Evolutionary conservation across 1,140 invertebrate species (phyloP), one percentile per base, ranked within the genome.

Genomic region (Andricus grossulariae): DNA sequence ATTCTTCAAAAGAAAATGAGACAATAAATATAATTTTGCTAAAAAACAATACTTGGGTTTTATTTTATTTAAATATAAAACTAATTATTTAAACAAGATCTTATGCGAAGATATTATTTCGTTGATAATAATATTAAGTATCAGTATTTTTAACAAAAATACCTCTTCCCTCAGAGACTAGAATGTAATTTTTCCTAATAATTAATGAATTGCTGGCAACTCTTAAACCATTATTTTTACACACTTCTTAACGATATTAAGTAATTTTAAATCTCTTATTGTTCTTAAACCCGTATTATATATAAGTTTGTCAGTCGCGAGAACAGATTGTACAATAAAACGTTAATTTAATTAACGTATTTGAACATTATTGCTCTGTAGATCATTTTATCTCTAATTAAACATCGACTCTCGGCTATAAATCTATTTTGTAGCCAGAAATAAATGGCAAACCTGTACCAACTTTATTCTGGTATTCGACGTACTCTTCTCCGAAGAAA

Each of bases 401-500:
- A 45, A 45, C 39, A 45, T 45, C 6, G 8, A 45, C 6, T 18
- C 18, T 16, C 13, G 57, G 10, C 73, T 74, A 50, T 19, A 82
- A 81, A 73, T 89, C 83, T 50, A 91, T 79, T 81, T 86, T 88
- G 89, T 96, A 97, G 3, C 97, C 98, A 78, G 92, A 90, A 74
- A 99, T 98, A 87, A 98, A 97, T 12, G 99, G 99, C 80, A 99
- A 92, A 3, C 99, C 98, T 49, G 97, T 98, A 6, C 94, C 93
- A 2, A 99, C 98, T 86, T 92, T 92, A 80, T 95, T 92, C 88
- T 99, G 97, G 91, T 99, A 99, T 72, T 95, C 92, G 3, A 94
- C 86, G 88, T 99, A 99, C 51, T 97, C 94, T 80, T 95, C 93
- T 1, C 97, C 97, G 89, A 99, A 99, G 92, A 99, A 99, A 78